Base-by-base conservation (phyloP, 1,140 invertebrate genomes). In the Tetramorium simillimum region DNA sequence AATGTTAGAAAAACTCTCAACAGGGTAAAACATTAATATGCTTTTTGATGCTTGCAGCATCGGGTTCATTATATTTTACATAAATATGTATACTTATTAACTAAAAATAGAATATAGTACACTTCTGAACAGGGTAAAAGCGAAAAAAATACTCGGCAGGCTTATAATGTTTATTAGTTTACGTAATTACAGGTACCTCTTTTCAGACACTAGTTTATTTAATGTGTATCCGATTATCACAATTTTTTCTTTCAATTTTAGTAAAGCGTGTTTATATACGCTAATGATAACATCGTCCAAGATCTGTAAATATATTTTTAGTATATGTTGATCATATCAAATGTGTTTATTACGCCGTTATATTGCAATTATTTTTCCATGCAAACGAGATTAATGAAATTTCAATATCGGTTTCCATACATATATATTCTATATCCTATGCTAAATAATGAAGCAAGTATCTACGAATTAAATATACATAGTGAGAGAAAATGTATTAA, bases 21-120 rank as follows among this genome's bases (percentile, higher is more conserved):
- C 76, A 90, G 88, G 88, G 88, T 90, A 90, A 89, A 58, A 58
- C 9, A n/a, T 86, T 82, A 51, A 82, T 82, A 82, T 89, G 88
- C 33, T 60, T 89, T 33, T 86, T 81, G 21, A 81, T 84, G 80
- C 69, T 84, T 49, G 53, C 70, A 62, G 80, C 80, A 84, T 84
- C 80, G 43, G n/a, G 28, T 49, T 84, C 40, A 82, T 82, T 46
- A 82, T 84, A 84, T 84, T 81, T 81, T 84, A 84, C 69, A 75
- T 84, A 84, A 82, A 16, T 82, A 60, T 82, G 51, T 84, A 84
- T 73, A 73, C 53, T 73, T 84, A 73, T 60, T 82, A 40, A 80
- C 62, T 67, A 58, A 82, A 80, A 73, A 73, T 72, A 82, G 37
- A 84, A 24, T 73, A 46, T 84, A 84, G 40, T 73, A 72, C 72